Base-by-base conservation (phyloP, 2,797 vertebrate genomes). In the Alectoris magna region DNA sequence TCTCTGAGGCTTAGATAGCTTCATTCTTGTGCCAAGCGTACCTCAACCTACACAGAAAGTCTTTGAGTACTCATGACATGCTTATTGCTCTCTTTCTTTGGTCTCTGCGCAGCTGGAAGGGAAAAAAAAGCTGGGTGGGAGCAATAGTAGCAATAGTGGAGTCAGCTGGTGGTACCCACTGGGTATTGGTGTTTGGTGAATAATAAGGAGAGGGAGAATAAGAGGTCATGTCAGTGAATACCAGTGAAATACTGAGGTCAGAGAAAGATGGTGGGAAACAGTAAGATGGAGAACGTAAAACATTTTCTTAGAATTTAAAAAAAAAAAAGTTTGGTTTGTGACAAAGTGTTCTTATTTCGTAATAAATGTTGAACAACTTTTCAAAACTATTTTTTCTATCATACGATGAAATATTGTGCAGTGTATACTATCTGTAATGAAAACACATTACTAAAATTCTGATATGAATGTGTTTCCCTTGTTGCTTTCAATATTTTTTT, bases 361-460 rank as follows among this genome's bases (percentile, higher is more conserved):
- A 84, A 67, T 38, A 9, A 0, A 0, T 23, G 10, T 34, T 38
- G 34, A 1, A 4, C 29, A 21, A 11, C 62, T 55, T 4, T 6
- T 21, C 21, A 39, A 83, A 31, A n/a, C 21, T 18, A 14, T 0
- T 60, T 60, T 80, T 68, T 11, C 13, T 11, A 16, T 77, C 44
- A 21, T 43, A 24, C 36, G 41, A 41, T 31, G 29, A 83, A 83
- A 67, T 22, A 72, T 26, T 14, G 3, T 59, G 58, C 18, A 58
- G 23, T 60, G 3, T 48, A 14, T 64, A 14, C 56, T 86, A 38
- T 36, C 59, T 88, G 70, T 31, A 64, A 39, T 11, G 87, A 31
- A 68, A 78, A 6, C 8, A 9, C 3, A 7, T 49, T 36, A 70
- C 12, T 24, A 74, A 46, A 51, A 51, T 76, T 70, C 36, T 76